Base-by-base conservation (phyloP, 2,888 invertebrate species). In the Rhingia campestris region DNA sequence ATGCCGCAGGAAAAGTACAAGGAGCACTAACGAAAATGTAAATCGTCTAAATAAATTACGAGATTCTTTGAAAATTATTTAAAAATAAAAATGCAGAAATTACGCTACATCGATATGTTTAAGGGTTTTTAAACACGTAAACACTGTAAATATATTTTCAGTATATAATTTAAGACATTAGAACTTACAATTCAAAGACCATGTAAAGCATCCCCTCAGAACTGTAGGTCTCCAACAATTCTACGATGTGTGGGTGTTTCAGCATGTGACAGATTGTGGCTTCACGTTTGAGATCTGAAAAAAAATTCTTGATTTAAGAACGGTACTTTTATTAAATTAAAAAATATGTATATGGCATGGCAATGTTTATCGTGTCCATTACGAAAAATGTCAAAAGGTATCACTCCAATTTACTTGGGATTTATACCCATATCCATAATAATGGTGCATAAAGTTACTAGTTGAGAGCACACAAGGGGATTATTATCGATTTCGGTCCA, bases 221-320 rank as follows among this genome's bases (percentile, higher is more conserved):
- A 90, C 98, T 98, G 94, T 99, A 99, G 0, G 99, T 99, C 92
- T 99, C 99, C 88, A 99, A 93, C 70, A 99, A 94, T 92, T 99
- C 99, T 87, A 99, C 99, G 88, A 99, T 99, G 92, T 99, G 99
- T 4, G 98, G 98, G 92, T 99, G 99, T 91, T 99, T 99, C 88
- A 99, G 93, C 97, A 98, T 98, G 92, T 99, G 98, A 92, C 99
- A 99, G 94, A 98, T 97, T 92, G 97, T 98, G 66, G 99, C 99
- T 92, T 99, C 99, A 66, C 99, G 94, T 93, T 99, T 99, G 91
- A 99, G 93, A 94, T 99, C 99, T 97, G 94, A 73, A 95, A 81
- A 53, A 10, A 45, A 53, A 54, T 69, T 58, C 6, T 37, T 47
- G 10, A 59, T 63, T 64, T 69, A 35, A 77, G 32, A 35, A 12